Conservation (phyloP, 1,140 invertebrate genomes). For the Achroia grisella region DNA sequence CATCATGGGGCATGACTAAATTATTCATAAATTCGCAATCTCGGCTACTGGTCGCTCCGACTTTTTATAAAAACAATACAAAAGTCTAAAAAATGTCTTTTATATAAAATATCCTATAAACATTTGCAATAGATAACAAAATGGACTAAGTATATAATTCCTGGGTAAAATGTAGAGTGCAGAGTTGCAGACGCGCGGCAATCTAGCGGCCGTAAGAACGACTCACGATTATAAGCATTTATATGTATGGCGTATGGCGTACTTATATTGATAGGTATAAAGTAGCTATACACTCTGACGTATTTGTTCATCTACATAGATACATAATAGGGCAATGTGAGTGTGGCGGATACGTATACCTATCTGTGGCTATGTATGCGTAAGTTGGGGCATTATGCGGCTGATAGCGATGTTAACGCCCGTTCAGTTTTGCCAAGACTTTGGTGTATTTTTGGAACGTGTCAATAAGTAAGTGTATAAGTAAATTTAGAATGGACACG, state of each 20-base stretch:
- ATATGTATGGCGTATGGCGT: neutral
- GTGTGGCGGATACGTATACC: conserved; percentile 18
- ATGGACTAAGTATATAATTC: neutral
- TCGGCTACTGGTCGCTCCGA: neutral
- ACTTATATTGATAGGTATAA: no score
- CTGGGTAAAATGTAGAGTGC: conserved; percentile 20
- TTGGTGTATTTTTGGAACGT: conserved; percentile 64
- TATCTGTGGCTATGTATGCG: conserved; percentile 20
- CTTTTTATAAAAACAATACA: neutral
- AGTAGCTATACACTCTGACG: neutral
- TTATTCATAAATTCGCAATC: neutral
- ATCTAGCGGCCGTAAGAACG: conserved; percentile 22
- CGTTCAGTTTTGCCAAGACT: conserved; percentile 66
- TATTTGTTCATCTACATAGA: conserved; percentile 11
- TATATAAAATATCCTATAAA: conserved; percentile 2
- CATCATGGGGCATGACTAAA: neutral
- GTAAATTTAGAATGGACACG: conserved; percentile 52
- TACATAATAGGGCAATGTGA: conserved; percentile 15
- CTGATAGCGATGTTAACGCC: conserved; percentile 61
- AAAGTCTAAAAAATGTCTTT: neutral
- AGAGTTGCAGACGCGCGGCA: conserved; percentile 6
- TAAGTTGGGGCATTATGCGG: conserved; percentile 51
- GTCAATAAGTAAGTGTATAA: conserved; percentile 68
- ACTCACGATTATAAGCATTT: neutral
- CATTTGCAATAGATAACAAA: neutral